Evolutionary conservation across 2,113 vertebrate genomes (phyloP).

Genomic region (Hypomesus transpacificus): DNA sequence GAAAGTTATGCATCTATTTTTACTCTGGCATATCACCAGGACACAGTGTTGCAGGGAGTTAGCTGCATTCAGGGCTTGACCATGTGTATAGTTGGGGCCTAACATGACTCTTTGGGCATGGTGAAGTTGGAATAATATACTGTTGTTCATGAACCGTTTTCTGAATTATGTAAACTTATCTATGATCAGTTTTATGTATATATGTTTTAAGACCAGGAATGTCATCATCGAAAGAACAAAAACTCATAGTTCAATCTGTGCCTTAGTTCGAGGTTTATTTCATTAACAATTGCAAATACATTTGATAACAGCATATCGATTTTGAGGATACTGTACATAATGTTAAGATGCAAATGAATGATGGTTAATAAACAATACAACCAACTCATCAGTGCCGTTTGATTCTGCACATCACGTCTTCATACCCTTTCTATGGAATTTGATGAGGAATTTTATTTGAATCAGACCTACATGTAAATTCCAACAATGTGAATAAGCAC

Average conservation of each 20-base stretch:
- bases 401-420: slow-evolving; percentile 13
- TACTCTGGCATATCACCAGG: slow-evolving; percentile 1
- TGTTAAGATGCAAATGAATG: slow-evolving; percentile 18
- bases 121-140: background rate
- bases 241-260: slow-evolving; percentile 8
- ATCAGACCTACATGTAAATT: too few species aligned
- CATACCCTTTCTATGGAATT: too few species aligned
- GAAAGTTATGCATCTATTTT: slow-evolving; percentile 37
- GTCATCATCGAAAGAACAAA: background rate
- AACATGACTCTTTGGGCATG: slow-evolving; percentile 19
- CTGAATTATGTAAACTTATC: slow-evolving; percentile 1
- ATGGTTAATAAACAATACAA: slow-evolving; percentile 41
- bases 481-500: too few species aligned
- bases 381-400: slow-evolving; percentile 18
- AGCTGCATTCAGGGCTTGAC: slow-evolving; percentile 10
- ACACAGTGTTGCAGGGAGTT: background rate
- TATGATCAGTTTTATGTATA: slow-evolving; percentile 1
- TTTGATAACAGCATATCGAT: slow-evolving; percentile 19
- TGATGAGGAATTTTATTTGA: too few species aligned
- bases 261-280: slow-evolving; percentile 33
- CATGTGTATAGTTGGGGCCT: slow-evolving; percentile 31
- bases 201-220: background rate
- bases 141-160: background rate
- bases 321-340: slow-evolving; percentile 43
- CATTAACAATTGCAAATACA: slow-evolving; percentile 19